These are phyloP conservation scores for Periophthalmus magnuspinnatus DNA, from an alignment of 2,797 vertebrate species.

Conservation along the genomic window DNA sequence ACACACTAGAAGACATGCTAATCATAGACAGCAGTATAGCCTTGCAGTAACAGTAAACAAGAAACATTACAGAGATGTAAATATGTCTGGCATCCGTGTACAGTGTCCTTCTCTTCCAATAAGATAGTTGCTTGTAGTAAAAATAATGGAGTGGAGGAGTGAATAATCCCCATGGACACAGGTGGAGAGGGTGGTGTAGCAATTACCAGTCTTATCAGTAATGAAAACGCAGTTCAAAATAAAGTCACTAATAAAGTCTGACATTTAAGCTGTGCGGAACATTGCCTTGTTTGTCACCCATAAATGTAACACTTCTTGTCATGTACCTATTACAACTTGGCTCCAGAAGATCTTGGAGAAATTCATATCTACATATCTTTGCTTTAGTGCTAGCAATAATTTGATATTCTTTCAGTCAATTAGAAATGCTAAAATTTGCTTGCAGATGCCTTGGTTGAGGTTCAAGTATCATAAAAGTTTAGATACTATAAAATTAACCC, in stretches of 20 bases:
- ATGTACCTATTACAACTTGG: not conserved
- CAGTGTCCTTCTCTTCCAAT: slow-evolving; percentile 18
- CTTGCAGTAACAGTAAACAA: slow-evolving; percentile 12
- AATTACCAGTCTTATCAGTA: slow-evolving; percentile 22
- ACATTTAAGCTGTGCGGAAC: not conserved
- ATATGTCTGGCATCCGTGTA: slow-evolving; percentile 23
- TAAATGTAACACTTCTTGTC: slow-evolving; percentile 20
- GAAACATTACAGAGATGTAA: slow-evolving; percentile 22
- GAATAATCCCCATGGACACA: slow-evolving; percentile 22
- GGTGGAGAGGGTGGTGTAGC: slow-evolving; percentile 13
- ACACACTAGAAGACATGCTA: slow-evolving; percentile 1
- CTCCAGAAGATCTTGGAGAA: not conserved
- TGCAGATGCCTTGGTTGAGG: not conserved
- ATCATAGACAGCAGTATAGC: slow-evolving; percentile 17
- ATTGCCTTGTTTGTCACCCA: not conserved
- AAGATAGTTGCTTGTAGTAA: slow-evolving; percentile 28
- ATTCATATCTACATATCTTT: not conserved
- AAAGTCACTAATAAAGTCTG: slow-evolving; percentile 6
- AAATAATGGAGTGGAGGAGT: slow-evolving; percentile 19
- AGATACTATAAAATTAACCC: not conserved
- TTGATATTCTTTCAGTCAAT: not conserved
- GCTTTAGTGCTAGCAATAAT: not conserved
- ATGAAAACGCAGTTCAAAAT: slow-evolving; percentile 19
- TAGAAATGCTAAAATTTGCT: not conserved
- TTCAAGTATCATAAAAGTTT: not conserved